Conservation (phyloP, 2,797 vertebrate genomes). For the Atherinosoma microstoma region DNA sequence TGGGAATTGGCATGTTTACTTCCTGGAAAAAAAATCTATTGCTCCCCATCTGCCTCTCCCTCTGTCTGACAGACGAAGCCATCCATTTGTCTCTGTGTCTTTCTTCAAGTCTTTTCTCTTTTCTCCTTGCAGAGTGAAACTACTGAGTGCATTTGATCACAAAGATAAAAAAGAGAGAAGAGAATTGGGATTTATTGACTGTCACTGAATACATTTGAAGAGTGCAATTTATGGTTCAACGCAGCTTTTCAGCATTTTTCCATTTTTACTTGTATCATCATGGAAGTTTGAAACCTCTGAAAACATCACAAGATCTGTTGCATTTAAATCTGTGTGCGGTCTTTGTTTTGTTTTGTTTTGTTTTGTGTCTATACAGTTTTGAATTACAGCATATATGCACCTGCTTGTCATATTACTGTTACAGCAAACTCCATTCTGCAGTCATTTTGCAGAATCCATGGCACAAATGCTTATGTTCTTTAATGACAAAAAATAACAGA, state of each 20-base stretch:
- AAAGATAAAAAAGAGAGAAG: conserved; percentile 40
- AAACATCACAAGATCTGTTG: conserved; percentile 50
- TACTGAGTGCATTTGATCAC: conserved; percentile 43
- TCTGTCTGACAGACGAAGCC: conserved; percentile 63
- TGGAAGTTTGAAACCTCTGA: conserved; percentile 18
- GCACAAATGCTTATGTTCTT: conserved; percentile 48
- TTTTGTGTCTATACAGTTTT: conserved; percentile 28
- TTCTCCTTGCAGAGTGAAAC: conserved; percentile 30
- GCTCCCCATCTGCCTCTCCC: conserved; percentile 70
- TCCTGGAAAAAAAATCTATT: conserved; percentile 43
- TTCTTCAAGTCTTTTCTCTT: conserved; percentile 41
- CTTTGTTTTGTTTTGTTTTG: conserved; percentile 37
- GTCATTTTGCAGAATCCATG: conserved; percentile 23
- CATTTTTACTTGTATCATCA: conserved; percentile 18
- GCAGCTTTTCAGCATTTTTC: conserved; percentile 13
- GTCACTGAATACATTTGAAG: conserved; percentile 49
- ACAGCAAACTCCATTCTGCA: conserved; percentile 14
- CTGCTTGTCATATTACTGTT: conserved; percentile 22
- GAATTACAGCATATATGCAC: conserved; percentile 3
- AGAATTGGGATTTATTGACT: conserved; percentile 65
- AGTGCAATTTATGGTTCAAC: conserved; percentile 51
- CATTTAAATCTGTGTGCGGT: conserved; percentile 25
- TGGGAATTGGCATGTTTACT: conserved; percentile 62
- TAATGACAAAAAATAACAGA: conserved; percentile 62
- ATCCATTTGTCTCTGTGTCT: conserved; percentile 61